A percentile compares a stretch with the other conserved stretches of the same genome.
phyloP scores from a whole-genome alignment of 2,797 vertebrate genomes.

The Dryobates pubescens region DNA sequence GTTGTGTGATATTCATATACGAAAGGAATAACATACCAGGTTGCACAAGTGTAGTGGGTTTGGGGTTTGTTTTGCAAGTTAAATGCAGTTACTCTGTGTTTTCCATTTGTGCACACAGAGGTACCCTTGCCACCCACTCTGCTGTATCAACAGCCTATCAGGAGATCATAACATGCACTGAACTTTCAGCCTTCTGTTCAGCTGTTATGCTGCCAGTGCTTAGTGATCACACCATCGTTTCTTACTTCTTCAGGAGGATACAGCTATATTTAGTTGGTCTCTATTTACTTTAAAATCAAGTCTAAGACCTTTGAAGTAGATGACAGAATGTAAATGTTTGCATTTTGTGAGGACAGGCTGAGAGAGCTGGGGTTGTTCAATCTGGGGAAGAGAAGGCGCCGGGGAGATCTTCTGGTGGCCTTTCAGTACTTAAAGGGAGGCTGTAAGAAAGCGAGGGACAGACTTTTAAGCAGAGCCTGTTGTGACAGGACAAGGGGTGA shows the following conservation, averaged over 20 bases:
- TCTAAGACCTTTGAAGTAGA: fast-evolving
- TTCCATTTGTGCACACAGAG: fast-evolving
- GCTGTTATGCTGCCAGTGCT: no score
- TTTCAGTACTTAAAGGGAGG: no score
- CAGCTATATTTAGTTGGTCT: fast-evolving
- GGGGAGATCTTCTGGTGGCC: no score
- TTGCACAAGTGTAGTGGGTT: not conserved
- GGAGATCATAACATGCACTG: fast-evolving
- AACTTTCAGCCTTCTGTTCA: no score
- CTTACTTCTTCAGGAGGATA: not conserved
- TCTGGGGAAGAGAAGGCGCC: no score
- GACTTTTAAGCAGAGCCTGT: not conserved
- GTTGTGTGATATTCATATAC: fast-evolving
- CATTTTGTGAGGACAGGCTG: no score
- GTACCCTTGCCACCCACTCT: fast-evolving
- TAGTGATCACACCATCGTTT: fast-evolving
- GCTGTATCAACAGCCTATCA: fast-evolving
- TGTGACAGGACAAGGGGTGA: not conserved
- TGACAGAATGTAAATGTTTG: no score
- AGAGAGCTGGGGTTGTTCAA: no score
- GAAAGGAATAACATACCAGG: fast-evolving
- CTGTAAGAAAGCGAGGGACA: not conserved
- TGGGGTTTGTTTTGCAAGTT: not conserved
- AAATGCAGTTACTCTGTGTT: fast-evolving
- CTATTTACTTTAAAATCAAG: not conserved